Evolutionary conservation across 1,140 invertebrate species (phyloP).

Genomic region (Mylabris phalerata): DNA sequence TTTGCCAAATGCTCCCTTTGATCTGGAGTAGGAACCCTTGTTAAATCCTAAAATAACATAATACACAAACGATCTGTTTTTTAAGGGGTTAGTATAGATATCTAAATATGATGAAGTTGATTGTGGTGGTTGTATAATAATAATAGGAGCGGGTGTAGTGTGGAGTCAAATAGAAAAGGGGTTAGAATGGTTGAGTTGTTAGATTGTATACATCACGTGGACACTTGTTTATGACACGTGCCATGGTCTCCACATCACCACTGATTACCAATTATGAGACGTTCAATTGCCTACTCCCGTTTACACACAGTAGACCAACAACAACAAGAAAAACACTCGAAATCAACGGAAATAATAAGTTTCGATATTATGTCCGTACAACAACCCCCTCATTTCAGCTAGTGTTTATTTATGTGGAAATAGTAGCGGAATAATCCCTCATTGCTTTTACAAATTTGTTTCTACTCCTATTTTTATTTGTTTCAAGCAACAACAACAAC

Average conservation of each 20-base stretch:
- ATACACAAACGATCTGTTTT: conserved; percentile 15
- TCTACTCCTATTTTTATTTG: no score
- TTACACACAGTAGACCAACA: neutral
- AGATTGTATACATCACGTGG: conserved; percentile 29
- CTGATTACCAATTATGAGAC: conserved; percentile 35
- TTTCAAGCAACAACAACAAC: no score
- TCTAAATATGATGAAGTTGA: neutral
- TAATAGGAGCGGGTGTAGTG: neutral
- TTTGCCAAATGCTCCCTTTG: conserved; percentile 18
- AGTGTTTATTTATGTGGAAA: conserved; percentile 7
- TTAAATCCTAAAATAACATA: conserved; percentile 26
- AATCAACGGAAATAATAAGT: no score
- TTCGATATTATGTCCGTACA: no score
- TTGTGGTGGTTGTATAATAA: neutral
- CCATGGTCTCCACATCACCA: conserved; percentile 26
- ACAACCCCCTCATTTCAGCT: neutral
- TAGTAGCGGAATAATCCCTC: neutral
- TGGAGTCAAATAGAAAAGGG: neutral
- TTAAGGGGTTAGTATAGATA: conserved; percentile 3
- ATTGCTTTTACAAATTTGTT: no score
- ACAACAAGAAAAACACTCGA: neutral
- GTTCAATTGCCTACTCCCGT: conserved; percentile 31
- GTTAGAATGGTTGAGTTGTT: neutral
- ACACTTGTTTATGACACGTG: conserved; percentile 33
- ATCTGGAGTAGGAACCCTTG: conserved; percentile 22